Conservation (phyloP, 2,113 vertebrate species). For the Melanostigma gelatinosum region DNA sequence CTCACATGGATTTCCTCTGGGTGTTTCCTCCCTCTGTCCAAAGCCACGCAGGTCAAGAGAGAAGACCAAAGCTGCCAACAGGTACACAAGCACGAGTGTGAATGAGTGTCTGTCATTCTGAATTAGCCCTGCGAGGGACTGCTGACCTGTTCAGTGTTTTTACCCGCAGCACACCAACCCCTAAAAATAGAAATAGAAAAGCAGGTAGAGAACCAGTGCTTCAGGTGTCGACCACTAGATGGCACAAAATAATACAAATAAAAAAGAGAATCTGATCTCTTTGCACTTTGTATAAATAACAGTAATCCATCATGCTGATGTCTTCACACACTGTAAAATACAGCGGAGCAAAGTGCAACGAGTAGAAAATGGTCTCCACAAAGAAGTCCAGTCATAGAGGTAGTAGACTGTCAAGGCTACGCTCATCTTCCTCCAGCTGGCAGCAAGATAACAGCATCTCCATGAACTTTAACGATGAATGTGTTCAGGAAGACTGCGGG, state of each 20-base stretch:
- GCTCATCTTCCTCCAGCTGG: slow-evolving; percentile 34
- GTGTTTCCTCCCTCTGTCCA: slow-evolving; percentile 36
- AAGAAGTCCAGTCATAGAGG: slow-evolving; percentile 32
- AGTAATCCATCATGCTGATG: slow-evolving; percentile 13
- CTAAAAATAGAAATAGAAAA: neutral
- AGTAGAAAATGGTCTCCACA: slow-evolving; percentile 22
- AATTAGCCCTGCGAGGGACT: slow-evolving; percentile 51
- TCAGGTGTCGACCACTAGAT: slow-evolving; percentile 61
- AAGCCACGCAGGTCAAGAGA: slow-evolving; percentile 36
- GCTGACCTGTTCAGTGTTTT: slow-evolving; percentile 46
- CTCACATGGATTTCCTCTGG: slow-evolving; percentile 47
- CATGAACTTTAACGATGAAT: slow-evolving; percentile 57
- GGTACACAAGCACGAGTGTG: slow-evolving; percentile 37
- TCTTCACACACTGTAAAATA: neutral
- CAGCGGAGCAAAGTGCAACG: slow-evolving; percentile 16
- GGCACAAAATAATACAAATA: slow-evolving; percentile 56
- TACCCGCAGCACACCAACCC: slow-evolving; percentile 18
- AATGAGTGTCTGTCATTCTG: slow-evolving; percentile 53
- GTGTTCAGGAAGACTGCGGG: slow-evolving; percentile 47
- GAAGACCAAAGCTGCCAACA: slow-evolving; percentile 39
- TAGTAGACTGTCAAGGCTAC: slow-evolving; percentile 53
- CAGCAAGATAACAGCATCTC: slow-evolving; percentile 50
- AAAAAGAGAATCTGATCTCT: neutral
- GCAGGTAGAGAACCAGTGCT: slow-evolving; percentile 5
- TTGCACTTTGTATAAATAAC: neutral